Evolutionary conservation across 1,140 invertebrate species (phyloP), one percentile per base, ranked within the genome.

Genomic region (Himalopsyche phryganea): DNA sequence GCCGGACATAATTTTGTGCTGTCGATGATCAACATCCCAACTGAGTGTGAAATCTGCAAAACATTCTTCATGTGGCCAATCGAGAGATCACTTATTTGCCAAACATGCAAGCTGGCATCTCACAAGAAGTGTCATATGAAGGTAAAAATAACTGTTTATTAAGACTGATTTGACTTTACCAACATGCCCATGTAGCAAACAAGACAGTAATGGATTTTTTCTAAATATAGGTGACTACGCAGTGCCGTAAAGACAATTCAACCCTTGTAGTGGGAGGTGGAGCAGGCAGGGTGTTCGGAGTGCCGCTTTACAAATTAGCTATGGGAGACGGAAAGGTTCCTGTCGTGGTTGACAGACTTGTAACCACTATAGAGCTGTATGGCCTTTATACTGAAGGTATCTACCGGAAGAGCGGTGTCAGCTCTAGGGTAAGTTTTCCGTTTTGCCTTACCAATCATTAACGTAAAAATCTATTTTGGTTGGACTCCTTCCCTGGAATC

Each of bases 21-120:
- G 50, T 92, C 91, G 17, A 92, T 95, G 69, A 94, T 97, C 60
- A 96, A 95, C 76, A 97, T 98, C 66, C 92, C 93, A 3, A 98
- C 94, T 1, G 93, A 91, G 61, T 98, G 95, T 76, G 95, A 98
- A 79, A 87, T 95, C 18, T 98, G 95, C 76, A 89, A 87, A 65
- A 91, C 90, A 0, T 92, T 96, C 74, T 93, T 97, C 71, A 89
- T 90, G 85, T 96, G 94, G 94, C 91, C 94, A 28, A 90, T 95
- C 41, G 94, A 97, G 69, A 83, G 92, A 58, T 91, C 92, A 28
- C 84, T 94, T 44, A 78, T 82, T 58, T 83, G 86, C 74, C 75
- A 90, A 82, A 91, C 85, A 63, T 98, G 95, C 79, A 95, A 93
- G 72, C 77, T 96, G 46, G 93, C 92, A 0, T 94, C 92, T 67